These are phyloP conservation scores for Carassius auratus DNA, from an alignment of 2,113 vertebrate species.

Conservation along the genomic window DNA sequence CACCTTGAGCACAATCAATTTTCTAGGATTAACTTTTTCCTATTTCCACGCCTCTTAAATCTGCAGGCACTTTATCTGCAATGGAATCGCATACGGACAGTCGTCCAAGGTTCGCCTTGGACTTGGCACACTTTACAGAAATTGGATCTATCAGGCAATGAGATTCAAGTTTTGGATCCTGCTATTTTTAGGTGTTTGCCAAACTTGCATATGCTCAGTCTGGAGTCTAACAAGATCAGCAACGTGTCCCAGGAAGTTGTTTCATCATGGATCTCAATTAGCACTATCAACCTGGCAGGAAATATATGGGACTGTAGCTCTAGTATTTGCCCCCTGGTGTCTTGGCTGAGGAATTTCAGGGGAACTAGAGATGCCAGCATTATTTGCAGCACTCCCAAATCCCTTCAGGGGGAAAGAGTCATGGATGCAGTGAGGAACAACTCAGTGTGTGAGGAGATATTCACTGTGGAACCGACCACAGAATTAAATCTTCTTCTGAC, in stretches of 20 bases:
- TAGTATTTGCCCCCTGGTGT: constrained; percentile 90
- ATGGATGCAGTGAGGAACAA: constrained; percentile 87
- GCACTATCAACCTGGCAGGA: constrained; percentile 88
- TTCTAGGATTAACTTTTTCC: constrained; percentile 93
- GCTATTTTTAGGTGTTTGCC: constrained; percentile 92
- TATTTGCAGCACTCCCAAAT: constrained; percentile 93
- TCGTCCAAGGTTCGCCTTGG: constrained; percentile 89
- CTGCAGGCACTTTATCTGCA: constrained; percentile 92
- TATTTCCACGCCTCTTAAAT: constrained; percentile 92
- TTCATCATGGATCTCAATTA: constrained; percentile 89
- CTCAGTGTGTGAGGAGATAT: constrained; percentile 78
- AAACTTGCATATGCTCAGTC: constrained; percentile 89
- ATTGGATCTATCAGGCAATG: constrained; percentile 95
- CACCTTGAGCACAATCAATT: constrained; percentile 98
- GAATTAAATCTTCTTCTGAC: constrained; percentile 28
- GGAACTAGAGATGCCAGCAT: constrained; percentile 90
- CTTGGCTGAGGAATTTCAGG: constrained; percentile 89
- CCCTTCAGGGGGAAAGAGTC: constrained; percentile 89
- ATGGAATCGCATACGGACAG: constrained; percentile 93
- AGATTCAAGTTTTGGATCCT: constrained; percentile 90
- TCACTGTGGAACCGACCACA: constrained; percentile 55
- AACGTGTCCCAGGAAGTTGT: constrained; percentile 89
- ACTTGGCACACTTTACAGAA: constrained; percentile 93
- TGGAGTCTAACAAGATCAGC: constrained; percentile 96
- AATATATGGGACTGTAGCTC: constrained; percentile 96